These are phyloP conservation scores for Stichodactyla mertensii DNA, from an alignment of 64 coral and sea anemone species.

Conservation along the genomic window DNA sequence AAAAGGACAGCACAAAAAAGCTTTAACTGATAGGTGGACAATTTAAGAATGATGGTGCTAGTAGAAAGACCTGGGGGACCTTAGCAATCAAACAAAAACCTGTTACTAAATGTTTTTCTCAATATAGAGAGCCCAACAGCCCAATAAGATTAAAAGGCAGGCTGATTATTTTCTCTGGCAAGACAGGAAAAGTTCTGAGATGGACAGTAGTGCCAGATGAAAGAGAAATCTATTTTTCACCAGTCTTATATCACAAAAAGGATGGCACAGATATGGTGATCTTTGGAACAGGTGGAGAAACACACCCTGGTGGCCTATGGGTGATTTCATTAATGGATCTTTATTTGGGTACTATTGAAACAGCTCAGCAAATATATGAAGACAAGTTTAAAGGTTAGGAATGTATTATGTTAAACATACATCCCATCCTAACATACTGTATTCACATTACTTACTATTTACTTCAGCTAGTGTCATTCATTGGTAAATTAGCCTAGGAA, in stretches of 20 bases:
- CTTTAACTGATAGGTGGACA: too few species aligned
- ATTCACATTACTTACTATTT: too few species aligned
- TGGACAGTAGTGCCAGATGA: slow-evolving; percentile 80
- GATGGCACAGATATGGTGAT: slow-evolving; percentile 85
- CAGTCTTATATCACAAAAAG: slow-evolving; percentile 71
- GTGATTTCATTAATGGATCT: slow-evolving; percentile 75
- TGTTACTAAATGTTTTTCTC: neutral
- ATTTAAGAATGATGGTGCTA: too few species aligned
- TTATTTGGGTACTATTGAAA: slow-evolving; percentile 73
- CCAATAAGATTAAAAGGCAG: slow-evolving; percentile 65
- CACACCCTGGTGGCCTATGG: slow-evolving; percentile 83
- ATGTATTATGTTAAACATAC: neutral
- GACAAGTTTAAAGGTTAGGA: slow-evolving; percentile 91
- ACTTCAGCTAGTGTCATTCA: too few species aligned
- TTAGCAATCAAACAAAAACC: neutral
- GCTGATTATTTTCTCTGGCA: slow-evolving; percentile 87
- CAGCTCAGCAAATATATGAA: slow-evolving; percentile 70
- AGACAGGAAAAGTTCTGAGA: slow-evolving; percentile 75
- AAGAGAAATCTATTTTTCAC: slow-evolving; percentile 93
- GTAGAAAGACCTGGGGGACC: too few species aligned
- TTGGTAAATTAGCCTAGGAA: too few species aligned
- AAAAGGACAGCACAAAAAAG: too few species aligned
- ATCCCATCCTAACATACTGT: too few species aligned
- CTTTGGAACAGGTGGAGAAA: slow-evolving; percentile 94
- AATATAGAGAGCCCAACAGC: slow-evolving; percentile 77